Base-by-base conservation (phyloP, 35 echinoderm and acorn worm genomes). In the Lytechinus pictus region DNA sequence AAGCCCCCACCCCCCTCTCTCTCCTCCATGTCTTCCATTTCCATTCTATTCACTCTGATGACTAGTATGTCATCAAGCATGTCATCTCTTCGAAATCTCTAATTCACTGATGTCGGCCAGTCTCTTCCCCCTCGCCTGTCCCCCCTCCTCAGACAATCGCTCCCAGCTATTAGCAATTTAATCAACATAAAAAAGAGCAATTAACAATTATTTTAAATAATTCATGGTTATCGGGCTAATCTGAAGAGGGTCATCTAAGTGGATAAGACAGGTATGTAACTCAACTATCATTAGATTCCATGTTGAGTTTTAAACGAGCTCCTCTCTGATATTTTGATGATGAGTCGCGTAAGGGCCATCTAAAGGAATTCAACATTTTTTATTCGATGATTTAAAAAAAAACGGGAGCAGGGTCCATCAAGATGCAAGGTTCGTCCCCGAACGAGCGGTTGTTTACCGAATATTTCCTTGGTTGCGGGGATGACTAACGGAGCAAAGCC, bases 401-500 rank as follows among this genome's bases (percentile, higher is more conserved):
- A 79, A 79, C 16, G 66, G 16, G 66, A 79, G 66, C 66, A 79
- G 66, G n/a, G 19, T 79, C 66, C 66, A 79, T 79, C 66, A 79
- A 79, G 66, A 79, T 79, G 66, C 66, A 79, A 24, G 14, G 66
- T 19, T 79, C 66, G 66, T 79, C 66, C 66, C 12, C 66, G 66
- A 79, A 79, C 66, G 66, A 79, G 66, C 66, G 66, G 66, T 79
- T 79, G 66, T 79, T 79, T 79, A 79, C 66, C 66, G 66, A 79
- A 79, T 79, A 79, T 79, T 79, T 90, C 88, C 88, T 90, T 44
- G 29, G 52, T 90, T 90, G 88, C n/a, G 53, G 92, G 27, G 92
- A 93, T 93, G 92, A 93, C 92, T 93, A 93, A 93, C 92, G 54
- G 54, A 93, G 54, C 92, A 54, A 93, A 93, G n/a, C 53, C 52